Conservation (phyloP, 2,113 vertebrate genomes). For the Trichomycterus rosablanca region DNA sequence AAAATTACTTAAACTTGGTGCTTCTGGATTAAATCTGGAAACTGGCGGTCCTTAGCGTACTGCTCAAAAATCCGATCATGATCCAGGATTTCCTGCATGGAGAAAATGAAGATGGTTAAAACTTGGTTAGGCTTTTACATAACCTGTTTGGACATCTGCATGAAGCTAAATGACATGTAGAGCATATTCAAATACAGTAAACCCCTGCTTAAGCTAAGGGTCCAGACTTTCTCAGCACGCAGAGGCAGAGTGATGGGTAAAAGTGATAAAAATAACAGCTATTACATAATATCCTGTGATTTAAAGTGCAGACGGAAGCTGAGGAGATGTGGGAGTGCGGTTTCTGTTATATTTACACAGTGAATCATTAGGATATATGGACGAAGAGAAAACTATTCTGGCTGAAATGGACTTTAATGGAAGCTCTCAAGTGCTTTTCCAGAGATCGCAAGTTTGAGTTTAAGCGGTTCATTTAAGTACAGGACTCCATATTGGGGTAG, state of each 20-base stretch:
- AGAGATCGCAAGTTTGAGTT: not conserved
- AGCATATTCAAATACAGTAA: too few species aligned
- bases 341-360: not conserved
- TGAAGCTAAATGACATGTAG: not conserved
- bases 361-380: too few species aligned
- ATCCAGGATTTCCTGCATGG: constrained; percentile 83
- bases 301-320: not conserved
- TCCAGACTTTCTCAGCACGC: not conserved
- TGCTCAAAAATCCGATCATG: constrained; percentile 83
- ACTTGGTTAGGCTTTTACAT: constrained; percentile 15
- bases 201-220: too few species aligned
- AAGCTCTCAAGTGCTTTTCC: too few species aligned
- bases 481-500: too few species aligned
- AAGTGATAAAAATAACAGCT: not conserved
- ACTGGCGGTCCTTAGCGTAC: constrained; percentile 78
- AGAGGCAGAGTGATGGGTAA: too few species aligned
- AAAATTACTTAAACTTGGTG: constrained; percentile 93
- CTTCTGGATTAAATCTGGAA: too few species aligned
- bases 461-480: not conserved
- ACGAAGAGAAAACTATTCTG: too few species aligned
- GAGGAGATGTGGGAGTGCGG: not conserved
- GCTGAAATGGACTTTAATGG: too few species aligned
- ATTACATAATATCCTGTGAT: not conserved
- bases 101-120: constrained; percentile 15
- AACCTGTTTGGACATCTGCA: constrained; percentile 8